Percentiles rank a stretch among this genome's conserved stretches.
Evolutionary conservation across 1,140 invertebrate species (phyloP).

Genomic region (Anastrepha ludens): DNA sequence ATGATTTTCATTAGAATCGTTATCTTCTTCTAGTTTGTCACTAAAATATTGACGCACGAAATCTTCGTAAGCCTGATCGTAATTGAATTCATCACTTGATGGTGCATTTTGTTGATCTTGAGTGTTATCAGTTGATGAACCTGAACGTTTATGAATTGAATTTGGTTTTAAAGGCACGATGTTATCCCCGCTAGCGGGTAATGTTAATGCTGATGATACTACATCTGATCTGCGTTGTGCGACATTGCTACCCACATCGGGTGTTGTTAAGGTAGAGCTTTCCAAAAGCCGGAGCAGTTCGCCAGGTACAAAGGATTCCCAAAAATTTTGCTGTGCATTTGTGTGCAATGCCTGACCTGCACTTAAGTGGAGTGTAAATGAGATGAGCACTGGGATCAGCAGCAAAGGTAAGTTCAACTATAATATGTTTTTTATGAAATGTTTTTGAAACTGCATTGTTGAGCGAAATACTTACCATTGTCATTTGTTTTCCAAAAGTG

Average conservation of each 20-base stretch:
- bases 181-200: background rate
- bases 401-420: slow-evolving; percentile 10
- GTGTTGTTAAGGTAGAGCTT: background rate
- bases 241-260: background rate
- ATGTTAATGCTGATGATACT: background rate
- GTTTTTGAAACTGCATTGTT: background rate
- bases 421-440: background rate
- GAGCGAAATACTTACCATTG: background rate
- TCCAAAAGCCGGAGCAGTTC: slow-evolving; percentile 48
- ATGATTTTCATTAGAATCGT: background rate
- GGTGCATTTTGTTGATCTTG: slow-evolving; percentile 29
- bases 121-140: slow-evolving; percentile 5
- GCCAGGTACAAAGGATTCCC: slow-evolving; percentile 50
- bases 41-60: slow-evolving; percentile 68
- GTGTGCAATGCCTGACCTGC: background rate
- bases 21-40: slow-evolving; percentile 58
- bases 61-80: slow-evolving; percentile 67
- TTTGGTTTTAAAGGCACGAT: background rate
- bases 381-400: background rate
- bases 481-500: background rate
- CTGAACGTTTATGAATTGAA: background rate
- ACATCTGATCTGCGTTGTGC: background rate
- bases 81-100: slow-evolving; percentile 58
- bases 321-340: background rate
- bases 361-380: background rate